Evolutionary conservation across 2,888 invertebrate genomes (phyloP).

Genomic region (Chironomus tentans): DNA sequence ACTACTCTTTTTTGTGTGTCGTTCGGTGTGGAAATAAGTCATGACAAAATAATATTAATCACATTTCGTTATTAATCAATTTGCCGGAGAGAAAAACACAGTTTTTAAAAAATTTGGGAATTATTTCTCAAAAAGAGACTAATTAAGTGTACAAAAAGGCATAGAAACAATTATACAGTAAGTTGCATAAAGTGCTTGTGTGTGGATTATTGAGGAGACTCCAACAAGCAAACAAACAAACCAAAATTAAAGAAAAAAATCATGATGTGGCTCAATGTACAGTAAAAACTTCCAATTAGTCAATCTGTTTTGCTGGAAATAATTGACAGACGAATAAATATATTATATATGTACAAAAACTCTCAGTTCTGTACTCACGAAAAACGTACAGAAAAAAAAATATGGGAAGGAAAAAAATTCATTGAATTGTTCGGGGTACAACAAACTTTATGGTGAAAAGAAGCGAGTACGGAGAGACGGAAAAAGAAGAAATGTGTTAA

Average conservation of each 20-base stretch:
- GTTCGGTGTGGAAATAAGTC: too few species aligned
- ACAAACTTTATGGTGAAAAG: background rate
- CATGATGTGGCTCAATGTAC: background rate
- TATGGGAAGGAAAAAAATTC: background rate
- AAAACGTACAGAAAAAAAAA: too few species aligned
- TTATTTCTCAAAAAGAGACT: background rate
- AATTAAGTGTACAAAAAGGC: background rate
- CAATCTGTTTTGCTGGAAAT: conserved; percentile 15
- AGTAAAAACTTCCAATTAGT: background rate
- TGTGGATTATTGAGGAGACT: background rate
- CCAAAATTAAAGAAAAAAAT: background rate
- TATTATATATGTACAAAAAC: background rate
- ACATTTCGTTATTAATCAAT: too few species aligned
- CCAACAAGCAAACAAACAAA: background rate
- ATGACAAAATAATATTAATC: too few species aligned
- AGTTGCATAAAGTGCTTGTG: background rate
- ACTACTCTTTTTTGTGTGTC: too few species aligned
- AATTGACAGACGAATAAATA: conserved; percentile 18
- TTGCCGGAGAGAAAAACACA: background rate
- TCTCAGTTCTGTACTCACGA: background rate
- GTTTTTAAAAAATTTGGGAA: background rate
- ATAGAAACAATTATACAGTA: background rate
- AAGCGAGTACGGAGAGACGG: background rate
- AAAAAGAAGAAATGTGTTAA: conserved; percentile 1
- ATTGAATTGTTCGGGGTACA: background rate